Percentiles rank a stretch among this genome's conserved stretches.
These are phyloP conservation scores for Apamea epomidion DNA, from an alignment of 2,888 invertebrate species.

Conservation along the genomic window DNA sequence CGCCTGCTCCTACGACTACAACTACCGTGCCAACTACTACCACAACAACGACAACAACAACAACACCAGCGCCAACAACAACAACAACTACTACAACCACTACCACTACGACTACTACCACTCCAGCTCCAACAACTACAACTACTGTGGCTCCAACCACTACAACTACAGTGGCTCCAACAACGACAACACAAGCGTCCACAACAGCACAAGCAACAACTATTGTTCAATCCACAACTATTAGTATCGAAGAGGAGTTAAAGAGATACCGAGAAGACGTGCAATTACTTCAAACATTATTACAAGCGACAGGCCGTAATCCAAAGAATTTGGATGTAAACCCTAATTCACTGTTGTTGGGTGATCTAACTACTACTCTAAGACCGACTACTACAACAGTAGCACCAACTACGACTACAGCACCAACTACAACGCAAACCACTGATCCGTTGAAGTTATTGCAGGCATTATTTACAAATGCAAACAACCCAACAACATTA, in stretches of 20 bases:
- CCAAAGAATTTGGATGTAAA: slow-evolving; percentile 79
- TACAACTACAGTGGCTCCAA: slow-evolving; percentile 63
- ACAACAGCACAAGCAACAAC: slow-evolving; percentile 69
- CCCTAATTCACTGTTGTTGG: slow-evolving; percentile 66
- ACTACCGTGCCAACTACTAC: slow-evolving; percentile 61
- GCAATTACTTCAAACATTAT: slow-evolving; percentile 74
- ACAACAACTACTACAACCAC: slow-evolving; percentile 70
- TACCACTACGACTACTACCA: slow-evolving; percentile 68
- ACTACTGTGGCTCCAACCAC: slow-evolving; percentile 63
- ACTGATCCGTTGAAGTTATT: slow-evolving; percentile 79
- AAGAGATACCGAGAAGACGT: slow-evolving; percentile 80
- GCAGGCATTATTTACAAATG: slow-evolving; percentile 80
- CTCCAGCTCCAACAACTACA: slow-evolving; percentile 59
- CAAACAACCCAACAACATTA: slow-evolving; percentile 72
- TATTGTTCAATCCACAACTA: slow-evolving; percentile 66
- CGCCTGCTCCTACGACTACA: slow-evolving; percentile 64
- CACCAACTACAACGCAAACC: slow-evolving; percentile 62
- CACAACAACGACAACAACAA: slow-evolving; percentile 55
- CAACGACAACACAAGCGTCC: slow-evolving; percentile 64
- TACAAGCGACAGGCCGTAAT: slow-evolving; percentile 82
- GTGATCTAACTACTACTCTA: slow-evolving; percentile 66
- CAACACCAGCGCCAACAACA: slow-evolving; percentile 61
- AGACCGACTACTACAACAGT: slow-evolving; percentile 67
- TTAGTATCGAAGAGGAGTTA: slow-evolving; percentile 77
- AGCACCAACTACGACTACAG: slow-evolving; percentile 61